Conservation (phyloP, 2,113 vertebrate genomes). For the Colossoma macropomum region DNA sequence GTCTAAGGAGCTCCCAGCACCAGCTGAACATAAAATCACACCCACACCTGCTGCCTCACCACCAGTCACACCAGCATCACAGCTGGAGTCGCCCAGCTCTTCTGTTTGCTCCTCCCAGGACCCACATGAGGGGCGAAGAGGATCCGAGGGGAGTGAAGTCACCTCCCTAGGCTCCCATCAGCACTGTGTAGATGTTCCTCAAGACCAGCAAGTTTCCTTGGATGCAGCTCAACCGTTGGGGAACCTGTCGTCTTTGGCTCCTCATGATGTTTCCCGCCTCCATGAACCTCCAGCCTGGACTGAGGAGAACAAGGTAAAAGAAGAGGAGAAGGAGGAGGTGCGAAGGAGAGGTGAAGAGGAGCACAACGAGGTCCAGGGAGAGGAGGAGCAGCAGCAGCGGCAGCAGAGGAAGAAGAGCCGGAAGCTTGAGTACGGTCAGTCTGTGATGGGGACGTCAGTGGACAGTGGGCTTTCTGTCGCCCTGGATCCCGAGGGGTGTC, state of each 20-base stretch:
- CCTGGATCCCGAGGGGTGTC: constrained; percentile 61
- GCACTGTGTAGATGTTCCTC: constrained; percentile 27
- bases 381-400: constrained; percentile 56
- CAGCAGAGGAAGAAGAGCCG: constrained; percentile 69
- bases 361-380: constrained; percentile 44
- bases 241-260: not conserved
- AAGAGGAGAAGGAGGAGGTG: constrained; percentile 6
- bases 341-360: constrained; percentile 56
- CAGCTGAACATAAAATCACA: constrained; percentile 7
- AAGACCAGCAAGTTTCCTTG: constrained; percentile 53
- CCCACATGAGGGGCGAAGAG: constrained; percentile 60
- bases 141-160: not conserved
- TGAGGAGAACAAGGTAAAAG: not conserved
- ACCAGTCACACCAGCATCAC: not conserved
- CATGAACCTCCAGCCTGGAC: not conserved
- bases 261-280: not conserved
- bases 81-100: not conserved
- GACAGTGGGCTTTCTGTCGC: constrained; percentile 74
- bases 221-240: not conserved
- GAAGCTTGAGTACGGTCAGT: constrained; percentile 67
- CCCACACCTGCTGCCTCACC: constrained; percentile 1
- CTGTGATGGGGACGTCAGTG: constrained; percentile 70
- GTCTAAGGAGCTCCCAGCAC: constrained; percentile 69
- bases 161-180: not conserved
- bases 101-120: constrained; percentile 26